Base-by-base conservation (phyloP, 2,113 vertebrate genomes). In the Argyrosomus japonicus region DNA sequence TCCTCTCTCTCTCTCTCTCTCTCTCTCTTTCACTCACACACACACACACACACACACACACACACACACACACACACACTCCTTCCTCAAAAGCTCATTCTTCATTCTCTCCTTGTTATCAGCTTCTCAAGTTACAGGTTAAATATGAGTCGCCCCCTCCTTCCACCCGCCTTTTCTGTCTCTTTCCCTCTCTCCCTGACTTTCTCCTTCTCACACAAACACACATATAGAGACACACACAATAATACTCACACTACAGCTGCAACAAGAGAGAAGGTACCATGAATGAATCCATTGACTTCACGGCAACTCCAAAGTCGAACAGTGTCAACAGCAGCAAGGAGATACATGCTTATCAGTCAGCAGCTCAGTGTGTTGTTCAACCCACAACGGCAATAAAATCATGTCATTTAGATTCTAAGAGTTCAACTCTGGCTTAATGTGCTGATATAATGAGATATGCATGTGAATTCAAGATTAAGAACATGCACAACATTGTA, bases 111-210 rank as follows among this genome's bases (percentile, higher is more conserved):
- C 47, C 90, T 88, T 93, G 88, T 95, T 95, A 95, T 94, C 93
- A 88, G 91, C 89, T 94, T 94, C 94, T 95, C 94, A 81, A 89
- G 89, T 95, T 96, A 92, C 94, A 93, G 90, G 89, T 95, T 94
- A 92, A 95, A 95, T 94, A 90, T 90, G 93, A 95, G 84, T 83
- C 89, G 75, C 78, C 83, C 86, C 79, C 60, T 40, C 47, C 54
- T 25, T 48, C 27, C 47, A 47, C 75, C 48, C 48, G 7, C 67
- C 65, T 56, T 69, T 56, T 50, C 64, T 27, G 27, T 23, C 27
- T 68, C 11, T 57, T 21, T 60, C 63, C 18, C 68, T 40, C 45
- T 51, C 63, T 32, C n/a, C 4, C 23, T 47, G 40, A 50, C 70
- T 68, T 23, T 67, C 68, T 27, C 43, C 57, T 40, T 48, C 54